Evolutionary conservation across 2,797 vertebrate genomes (phyloP).

Genomic region (Otus scops): DNA sequence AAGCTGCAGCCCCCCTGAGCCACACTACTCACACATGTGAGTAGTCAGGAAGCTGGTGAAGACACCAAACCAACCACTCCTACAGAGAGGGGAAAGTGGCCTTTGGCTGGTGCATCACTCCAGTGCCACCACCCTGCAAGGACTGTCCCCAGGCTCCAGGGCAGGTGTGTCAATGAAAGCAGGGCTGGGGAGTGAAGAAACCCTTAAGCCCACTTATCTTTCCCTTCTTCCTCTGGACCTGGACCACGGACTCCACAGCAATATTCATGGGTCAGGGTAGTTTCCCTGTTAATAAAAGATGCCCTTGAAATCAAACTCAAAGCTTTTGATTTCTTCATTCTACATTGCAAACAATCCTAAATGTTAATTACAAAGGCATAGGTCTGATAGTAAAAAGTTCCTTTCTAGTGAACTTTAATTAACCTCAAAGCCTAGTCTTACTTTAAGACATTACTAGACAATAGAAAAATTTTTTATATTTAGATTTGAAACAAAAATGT

Average conservation of each 20-base stretch:
- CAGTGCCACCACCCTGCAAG: background rate
- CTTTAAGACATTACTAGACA: background rate
- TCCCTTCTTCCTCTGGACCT: background rate
- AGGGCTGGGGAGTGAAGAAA: background rate
- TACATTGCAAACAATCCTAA: background rate
- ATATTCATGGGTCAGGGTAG: background rate
- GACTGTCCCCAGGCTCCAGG: background rate
- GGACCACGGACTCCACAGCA: background rate
- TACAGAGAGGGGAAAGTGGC: background rate
- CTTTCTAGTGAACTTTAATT: constrained; percentile 42
- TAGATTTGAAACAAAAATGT: background rate
- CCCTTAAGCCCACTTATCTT: background rate
- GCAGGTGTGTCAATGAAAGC: background rate
- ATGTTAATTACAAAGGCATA: constrained; percentile 23
- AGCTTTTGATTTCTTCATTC: background rate
- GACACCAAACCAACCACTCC: background rate
- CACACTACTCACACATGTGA: too few species aligned
- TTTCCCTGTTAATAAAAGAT: background rate
- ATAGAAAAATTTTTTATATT: background rate
- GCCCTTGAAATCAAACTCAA: background rate
- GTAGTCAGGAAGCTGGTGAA: background rate
- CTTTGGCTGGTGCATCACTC: background rate
- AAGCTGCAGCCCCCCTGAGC: background rate
- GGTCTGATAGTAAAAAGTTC: background rate
- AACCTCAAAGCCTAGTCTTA: background rate